These are phyloP conservation scores for Leptinotarsa tumamoca DNA, from an alignment of 2,888 invertebrate genomes.

Conservation along the genomic window DNA sequence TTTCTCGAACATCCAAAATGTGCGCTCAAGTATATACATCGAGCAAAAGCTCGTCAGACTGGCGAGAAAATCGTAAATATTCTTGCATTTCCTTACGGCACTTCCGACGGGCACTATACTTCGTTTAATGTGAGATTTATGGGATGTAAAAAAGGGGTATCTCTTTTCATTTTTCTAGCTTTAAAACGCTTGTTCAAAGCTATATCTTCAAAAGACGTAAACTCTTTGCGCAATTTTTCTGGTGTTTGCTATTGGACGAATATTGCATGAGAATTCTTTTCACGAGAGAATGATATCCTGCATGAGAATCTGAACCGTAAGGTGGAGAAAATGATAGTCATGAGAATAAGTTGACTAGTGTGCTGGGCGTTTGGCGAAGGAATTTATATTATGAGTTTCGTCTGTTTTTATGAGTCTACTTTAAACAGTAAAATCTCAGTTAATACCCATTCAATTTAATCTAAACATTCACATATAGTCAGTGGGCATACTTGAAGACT, in stretches of 20 bases:
- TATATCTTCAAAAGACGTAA: conserved; percentile 36
- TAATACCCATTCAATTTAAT: too few species aligned
- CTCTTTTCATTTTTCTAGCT: conserved; percentile 32
- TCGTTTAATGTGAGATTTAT: conserved; percentile 35
- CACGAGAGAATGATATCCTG: too few species aligned
- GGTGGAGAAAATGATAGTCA: too few species aligned
- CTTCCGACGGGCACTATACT: conserved; percentile 32
- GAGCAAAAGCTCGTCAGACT: conserved; percentile 10
- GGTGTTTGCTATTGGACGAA: conserved; percentile 21
- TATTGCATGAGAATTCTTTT: background rate
- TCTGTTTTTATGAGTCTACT: too few species aligned
- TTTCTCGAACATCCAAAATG: too few species aligned
- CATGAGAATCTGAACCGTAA: too few species aligned
- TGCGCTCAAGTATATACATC: background rate
- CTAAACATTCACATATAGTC: too few species aligned
- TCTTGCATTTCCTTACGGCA: conserved; percentile 29
- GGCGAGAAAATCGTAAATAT: conserved; percentile 30
- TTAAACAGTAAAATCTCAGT: too few species aligned
- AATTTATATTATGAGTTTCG: too few species aligned
- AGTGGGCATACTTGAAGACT: too few species aligned
- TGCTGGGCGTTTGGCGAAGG: too few species aligned
- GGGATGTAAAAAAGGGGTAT: conserved; percentile 29
- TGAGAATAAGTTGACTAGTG: too few species aligned
- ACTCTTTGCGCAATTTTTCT: conserved; percentile 32
- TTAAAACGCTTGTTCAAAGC: conserved; percentile 22